Evolutionary conservation across 2,113 vertebrate genomes (phyloP).

Genomic region (Austrofundulus limnaeus): DNA sequence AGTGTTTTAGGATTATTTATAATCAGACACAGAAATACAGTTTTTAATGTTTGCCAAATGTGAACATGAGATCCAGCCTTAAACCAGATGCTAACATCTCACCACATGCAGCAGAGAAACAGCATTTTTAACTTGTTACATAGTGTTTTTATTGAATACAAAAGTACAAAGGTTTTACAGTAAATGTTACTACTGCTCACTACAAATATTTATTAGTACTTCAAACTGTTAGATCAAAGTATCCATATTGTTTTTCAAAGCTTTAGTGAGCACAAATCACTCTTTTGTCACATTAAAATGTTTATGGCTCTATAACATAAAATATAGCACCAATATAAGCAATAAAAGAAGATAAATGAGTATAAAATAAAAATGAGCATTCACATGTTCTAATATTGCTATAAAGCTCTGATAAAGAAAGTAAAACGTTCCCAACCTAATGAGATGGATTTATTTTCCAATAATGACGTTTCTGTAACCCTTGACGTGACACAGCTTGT

Average conservation of each 20-base stretch:
- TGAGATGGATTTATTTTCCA: conserved; percentile 62
- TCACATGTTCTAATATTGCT: neutral
- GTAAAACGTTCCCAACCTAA: neutral
- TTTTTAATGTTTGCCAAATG: neutral
- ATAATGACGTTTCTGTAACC: conserved; percentile 89
- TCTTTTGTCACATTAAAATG: neutral
- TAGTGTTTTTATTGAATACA: too few species aligned
- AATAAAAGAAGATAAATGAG: neutral
- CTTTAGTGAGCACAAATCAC: neutral
- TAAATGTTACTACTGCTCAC: neutral
- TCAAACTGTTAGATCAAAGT: neutral
- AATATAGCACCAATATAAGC: neutral
- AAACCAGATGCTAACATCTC: neutral
- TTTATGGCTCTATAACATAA: neutral
- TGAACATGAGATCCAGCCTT: neutral
- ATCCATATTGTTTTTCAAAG: neutral
- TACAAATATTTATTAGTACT: neutral
- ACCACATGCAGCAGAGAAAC: neutral
- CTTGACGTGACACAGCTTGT: conserved; percentile 86
- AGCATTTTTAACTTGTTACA: too few species aligned
- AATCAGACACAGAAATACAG: neutral
- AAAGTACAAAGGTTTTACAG: conserved; percentile 19
- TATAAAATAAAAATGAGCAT: neutral
- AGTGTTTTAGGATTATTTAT: neutral
- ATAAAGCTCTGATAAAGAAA: neutral